Base-by-base conservation (phyloP, 2,797 vertebrate species). In the Myripristis jacobus region DNA sequence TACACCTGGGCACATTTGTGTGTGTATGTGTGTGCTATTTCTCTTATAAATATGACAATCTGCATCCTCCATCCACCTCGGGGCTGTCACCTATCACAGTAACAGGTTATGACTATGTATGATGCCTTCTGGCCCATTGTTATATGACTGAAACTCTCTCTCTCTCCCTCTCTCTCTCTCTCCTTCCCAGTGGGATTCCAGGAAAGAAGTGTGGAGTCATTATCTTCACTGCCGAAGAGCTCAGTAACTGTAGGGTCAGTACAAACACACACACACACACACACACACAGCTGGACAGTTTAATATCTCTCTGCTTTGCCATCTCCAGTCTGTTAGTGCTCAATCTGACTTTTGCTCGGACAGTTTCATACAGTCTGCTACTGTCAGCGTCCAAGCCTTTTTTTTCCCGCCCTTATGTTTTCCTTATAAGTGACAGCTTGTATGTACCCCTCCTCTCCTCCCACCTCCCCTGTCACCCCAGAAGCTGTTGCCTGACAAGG, bases 231-330 rank as follows among this genome's bases (percentile, higher is more conserved):
- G 96, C 96, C 0, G 97, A 98, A 87, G 97, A 98, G 77, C 95
- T 98, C 81, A 97, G 97, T 92, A 98, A 98, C 90, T 98, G 97
- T 84, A 94, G 96, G 94, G 97, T 97, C 81, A 96, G 96, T 95
- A 74, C 61, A 56, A 24, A 44, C 38, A 41, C 51, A 19, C 36
- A 22, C 61, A 56, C 29, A 44, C 38, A 41, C 51, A 19, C 36
- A 22, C 24, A 59, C 12, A 16, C 12, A 25, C 21, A 44, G 9
- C 47, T 22, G 47, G 47, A 48, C 47, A 44, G 41, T 19, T 10
- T 5, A 48, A 48, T 44, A 2, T 44, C 41, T 44, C 16, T 44
- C 16, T 15, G 3, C 2, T 44, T 15, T 46, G 16, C 6, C 44
- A n/a, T 46, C 44, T 46, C 16, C n/a, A 19, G 18, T 46, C n/a